These are phyloP conservation scores for Watsonalla binaria DNA, from an alignment of 2,888 invertebrate species.

Conservation along the genomic window DNA sequence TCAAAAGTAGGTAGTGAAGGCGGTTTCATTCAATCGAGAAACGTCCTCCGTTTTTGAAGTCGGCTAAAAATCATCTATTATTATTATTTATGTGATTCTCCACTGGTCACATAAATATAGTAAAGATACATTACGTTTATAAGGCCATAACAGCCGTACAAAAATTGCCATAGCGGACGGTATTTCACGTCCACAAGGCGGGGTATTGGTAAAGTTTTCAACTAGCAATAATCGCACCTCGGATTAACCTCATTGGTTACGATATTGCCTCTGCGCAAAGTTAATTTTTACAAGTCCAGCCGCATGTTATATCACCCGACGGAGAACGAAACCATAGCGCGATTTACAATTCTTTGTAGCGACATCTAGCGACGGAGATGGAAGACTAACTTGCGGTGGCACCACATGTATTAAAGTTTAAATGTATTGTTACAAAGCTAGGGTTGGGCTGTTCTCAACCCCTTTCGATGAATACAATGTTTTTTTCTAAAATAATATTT, in stretches of 20 bases:
- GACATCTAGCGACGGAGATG: constrained; percentile 44
- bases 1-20: too few species aligned
- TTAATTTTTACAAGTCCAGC: constrained; percentile 40
- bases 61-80: too few species aligned
- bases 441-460: too few species aligned
- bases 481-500: background rate
- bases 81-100: too few species aligned
- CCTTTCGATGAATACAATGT: too few species aligned
- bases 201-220: constrained; percentile 97
- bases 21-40: too few species aligned
- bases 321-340: constrained; percentile 35
- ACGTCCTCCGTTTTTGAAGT: too few species aligned
- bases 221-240: constrained; percentile 95
- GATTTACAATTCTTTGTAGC: constrained; percentile 28
- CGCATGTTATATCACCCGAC: background rate
- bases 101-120: too few species aligned
- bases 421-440: too few species aligned
- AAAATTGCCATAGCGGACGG: constrained; percentile 92
- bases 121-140: constrained; percentile 1
- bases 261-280: constrained; percentile 96
- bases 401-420: too few species aligned
- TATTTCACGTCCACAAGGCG: constrained; percentile 92
- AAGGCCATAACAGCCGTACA: constrained; percentile 82
- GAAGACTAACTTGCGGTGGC: background rate
- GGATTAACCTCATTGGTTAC: constrained; percentile 94